Conservation (phyloP, 2,113 vertebrate genomes). For the Corythaeola cristata region DNA sequence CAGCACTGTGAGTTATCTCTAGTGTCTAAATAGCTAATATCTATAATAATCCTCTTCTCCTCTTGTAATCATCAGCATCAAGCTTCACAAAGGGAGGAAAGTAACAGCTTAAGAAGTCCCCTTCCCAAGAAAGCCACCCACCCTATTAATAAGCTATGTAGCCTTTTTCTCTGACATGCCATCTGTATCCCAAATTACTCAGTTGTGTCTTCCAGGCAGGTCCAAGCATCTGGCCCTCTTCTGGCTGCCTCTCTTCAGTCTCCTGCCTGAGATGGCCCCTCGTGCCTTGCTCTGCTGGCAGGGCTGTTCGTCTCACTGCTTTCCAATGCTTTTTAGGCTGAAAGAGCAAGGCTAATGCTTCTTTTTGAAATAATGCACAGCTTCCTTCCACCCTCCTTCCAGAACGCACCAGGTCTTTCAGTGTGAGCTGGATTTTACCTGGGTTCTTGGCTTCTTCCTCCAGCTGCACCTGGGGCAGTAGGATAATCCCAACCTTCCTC, state of each 20-base stretch:
- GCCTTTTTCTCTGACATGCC: background rate
- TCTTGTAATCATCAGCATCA: background rate
- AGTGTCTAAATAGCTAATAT: slow-evolving; percentile 33
- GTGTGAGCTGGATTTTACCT: background rate
- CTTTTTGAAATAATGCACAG: background rate
- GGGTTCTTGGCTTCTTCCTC: background rate
- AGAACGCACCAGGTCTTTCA: background rate
- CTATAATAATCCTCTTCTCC: background rate
- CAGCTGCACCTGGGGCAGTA: background rate
- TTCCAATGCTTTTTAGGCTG: background rate
- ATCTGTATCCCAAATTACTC: background rate
- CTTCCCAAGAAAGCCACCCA: background rate
- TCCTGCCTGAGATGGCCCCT: background rate
- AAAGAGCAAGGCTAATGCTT: background rate
- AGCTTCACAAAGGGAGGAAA: background rate
- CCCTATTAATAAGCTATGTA: background rate
- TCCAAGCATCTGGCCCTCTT: background rate
- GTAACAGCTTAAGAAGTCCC: background rate
- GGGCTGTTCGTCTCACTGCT: background rate
- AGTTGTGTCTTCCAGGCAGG: background rate
- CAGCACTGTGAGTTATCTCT: slow-evolving; percentile 32
- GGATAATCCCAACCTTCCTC: background rate
- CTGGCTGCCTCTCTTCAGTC: background rate
- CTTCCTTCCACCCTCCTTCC: background rate
- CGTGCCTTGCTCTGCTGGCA: background rate